Conservation (phyloP, 2,797 vertebrate species). For the Poecilia wingei region DNA sequence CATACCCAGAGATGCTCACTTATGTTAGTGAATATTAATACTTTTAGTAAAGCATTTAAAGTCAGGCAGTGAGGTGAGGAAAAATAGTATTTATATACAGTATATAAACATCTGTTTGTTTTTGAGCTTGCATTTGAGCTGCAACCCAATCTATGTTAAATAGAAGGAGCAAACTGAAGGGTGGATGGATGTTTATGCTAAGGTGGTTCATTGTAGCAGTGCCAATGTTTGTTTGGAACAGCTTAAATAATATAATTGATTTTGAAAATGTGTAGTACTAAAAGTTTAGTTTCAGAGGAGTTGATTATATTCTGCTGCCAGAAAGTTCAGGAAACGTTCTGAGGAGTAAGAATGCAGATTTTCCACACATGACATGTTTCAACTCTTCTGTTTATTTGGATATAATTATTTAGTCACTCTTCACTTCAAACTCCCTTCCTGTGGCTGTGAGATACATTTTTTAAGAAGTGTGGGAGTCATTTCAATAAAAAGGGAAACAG, state of each 20-base stretch:
- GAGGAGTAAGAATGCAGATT: constrained; percentile 42
- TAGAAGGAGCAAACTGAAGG: not conserved
- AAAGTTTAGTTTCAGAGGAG: constrained; percentile 53
- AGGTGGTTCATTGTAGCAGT: not conserved
- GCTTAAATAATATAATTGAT: not conserved
- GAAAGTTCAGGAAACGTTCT: constrained; percentile 20
- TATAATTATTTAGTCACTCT: constrained; percentile 45
- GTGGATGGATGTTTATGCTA: not conserved
- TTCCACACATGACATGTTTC: constrained; percentile 42
- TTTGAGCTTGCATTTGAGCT: not conserved
- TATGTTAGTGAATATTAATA: not conserved
- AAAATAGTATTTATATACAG: not conserved
- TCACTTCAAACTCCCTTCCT: constrained; percentile 24
- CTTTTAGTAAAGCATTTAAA: not conserved
- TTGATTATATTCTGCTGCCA: constrained; percentile 48
- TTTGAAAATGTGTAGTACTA: constrained; percentile 12
- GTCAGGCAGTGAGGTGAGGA: not conserved
- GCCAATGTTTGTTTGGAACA: constrained; percentile 2
- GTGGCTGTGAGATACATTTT: constrained; percentile 24
- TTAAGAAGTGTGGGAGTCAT: constrained; percentile 29
- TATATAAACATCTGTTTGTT: not conserved
- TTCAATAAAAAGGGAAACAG: constrained; percentile 37
- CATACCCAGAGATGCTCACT: not conserved
- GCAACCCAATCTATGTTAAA: not conserved
- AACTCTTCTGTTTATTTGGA: constrained; percentile 55